A percentile compares a stretch with the other conserved stretches of the same genome.
Evolutionary conservation across 2,888 invertebrate species (phyloP).

Genomic region (Cynaeus angustus): DNA sequence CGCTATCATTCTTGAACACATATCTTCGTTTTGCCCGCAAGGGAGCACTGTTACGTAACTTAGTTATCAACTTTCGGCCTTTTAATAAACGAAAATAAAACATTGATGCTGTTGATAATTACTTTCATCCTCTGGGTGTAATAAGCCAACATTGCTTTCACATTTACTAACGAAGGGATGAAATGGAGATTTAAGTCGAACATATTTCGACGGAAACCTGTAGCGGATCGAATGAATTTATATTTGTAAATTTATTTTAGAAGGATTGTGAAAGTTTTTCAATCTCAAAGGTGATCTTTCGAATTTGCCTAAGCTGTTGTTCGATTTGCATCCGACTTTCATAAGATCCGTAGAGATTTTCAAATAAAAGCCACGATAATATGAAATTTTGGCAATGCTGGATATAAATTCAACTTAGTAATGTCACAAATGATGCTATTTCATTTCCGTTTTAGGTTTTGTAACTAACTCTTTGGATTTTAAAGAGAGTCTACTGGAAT

Average conservation of each 20-base stretch:
- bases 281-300: slow-evolving; percentile 28
- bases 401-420: slow-evolving; percentile 4
- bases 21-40: slow-evolving; percentile 21
- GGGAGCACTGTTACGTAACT: slow-evolving; percentile 24
- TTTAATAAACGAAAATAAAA: slow-evolving; percentile 35
- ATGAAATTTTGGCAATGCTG: neutral
- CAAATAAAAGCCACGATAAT: slow-evolving; percentile 3
- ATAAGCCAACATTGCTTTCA: slow-evolving; percentile 11
- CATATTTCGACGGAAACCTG: slow-evolving; percentile 2
- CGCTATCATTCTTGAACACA: slow-evolving; percentile 18
- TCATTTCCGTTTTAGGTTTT: neutral
- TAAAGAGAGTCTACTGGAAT: neutral
- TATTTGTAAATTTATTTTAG: slow-evolving; percentile 27
- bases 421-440: neutral
- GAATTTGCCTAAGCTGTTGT: slow-evolving; percentile 42
- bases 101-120: slow-evolving; percentile 26
- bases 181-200: slow-evolving; percentile 5
- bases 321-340: slow-evolving; percentile 34
- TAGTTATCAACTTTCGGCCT: slow-evolving; percentile 21
- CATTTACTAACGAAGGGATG: slow-evolving; percentile 3
- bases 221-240: neutral
- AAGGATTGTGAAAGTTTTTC: slow-evolving; percentile 33
- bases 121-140: slow-evolving; percentile 13
- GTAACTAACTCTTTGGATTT: neutral
- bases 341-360: slow-evolving; percentile 23